Conservation (phyloP, 2,888 invertebrate species). For the Idaea straminata region DNA sequence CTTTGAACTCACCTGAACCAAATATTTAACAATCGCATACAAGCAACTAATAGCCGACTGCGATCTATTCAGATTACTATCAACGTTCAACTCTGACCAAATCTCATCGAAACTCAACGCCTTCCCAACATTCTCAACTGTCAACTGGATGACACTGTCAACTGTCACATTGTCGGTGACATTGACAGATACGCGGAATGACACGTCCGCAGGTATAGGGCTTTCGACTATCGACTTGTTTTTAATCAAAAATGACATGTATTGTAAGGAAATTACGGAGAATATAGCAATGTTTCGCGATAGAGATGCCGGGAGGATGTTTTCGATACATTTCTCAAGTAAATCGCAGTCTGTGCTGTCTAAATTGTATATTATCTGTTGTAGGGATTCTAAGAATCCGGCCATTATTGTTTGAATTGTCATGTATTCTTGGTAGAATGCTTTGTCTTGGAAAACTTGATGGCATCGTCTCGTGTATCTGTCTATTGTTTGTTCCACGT, state of each 20-base stretch:
- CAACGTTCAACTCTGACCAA: conserved; percentile 67
- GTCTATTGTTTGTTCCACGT: conserved; percentile 67
- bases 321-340: conserved; percentile 66
- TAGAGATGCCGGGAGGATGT: conserved; percentile 53
- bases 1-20: conserved; percentile 61
- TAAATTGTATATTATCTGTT: conserved; percentile 50
- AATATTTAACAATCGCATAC: conserved; percentile 70
- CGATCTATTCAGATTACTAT: conserved; percentile 63
- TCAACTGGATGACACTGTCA: conserved; percentile 59
- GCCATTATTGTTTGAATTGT: conserved; percentile 60
- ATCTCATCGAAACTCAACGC: conserved; percentile 62
- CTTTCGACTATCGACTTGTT: conserved; percentile 72
- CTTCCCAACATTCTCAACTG: conserved; percentile 64
- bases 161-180: conserved; percentile 61
- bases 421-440: conserved; percentile 70
- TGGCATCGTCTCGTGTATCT: conserved; percentile 72
- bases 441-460: conserved; percentile 73
- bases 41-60: conserved; percentile 74
- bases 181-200: conserved; percentile 52
- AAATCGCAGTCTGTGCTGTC: conserved; percentile 69
- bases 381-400: conserved; percentile 54
- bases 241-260: conserved; percentile 72
- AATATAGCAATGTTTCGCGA: conserved; percentile 65
- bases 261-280: conserved; percentile 69
- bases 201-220: conserved; percentile 66